Percentiles rank a stretch among this genome's conserved stretches.
Evolutionary conservation across 2,113 vertebrate genomes (phyloP).

Genomic region (Thinocorus orbignyianus): DNA sequence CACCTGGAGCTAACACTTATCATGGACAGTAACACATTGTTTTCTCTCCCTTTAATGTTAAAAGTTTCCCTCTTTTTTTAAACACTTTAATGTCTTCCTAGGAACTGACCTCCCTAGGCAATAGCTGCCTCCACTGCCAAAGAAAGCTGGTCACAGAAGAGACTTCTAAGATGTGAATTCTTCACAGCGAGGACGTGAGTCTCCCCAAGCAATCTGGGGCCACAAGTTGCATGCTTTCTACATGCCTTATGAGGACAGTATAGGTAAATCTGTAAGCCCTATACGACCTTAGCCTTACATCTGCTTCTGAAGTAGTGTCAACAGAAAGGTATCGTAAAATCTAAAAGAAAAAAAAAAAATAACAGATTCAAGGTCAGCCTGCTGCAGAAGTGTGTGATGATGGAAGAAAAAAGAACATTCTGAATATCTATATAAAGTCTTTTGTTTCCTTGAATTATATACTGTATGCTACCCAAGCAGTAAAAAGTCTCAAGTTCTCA

Average conservation of each 20-base stretch:
- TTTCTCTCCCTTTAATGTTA: background rate
- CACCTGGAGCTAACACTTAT: background rate
- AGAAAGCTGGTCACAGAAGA: background rate
- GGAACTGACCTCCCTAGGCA: background rate
- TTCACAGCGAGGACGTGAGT: background rate
- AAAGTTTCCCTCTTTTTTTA: background rate
- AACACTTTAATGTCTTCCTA: background rate
- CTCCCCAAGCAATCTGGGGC: background rate
- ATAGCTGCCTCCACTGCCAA: background rate
- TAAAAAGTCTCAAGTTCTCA: background rate
- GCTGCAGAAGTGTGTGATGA: background rate
- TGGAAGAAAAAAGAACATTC: background rate
- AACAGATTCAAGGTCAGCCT: background rate
- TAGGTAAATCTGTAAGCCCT: background rate
- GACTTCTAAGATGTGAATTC: background rate
- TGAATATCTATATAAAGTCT: background rate
- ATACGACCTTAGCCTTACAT: background rate
- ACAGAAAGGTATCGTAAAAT: background rate
- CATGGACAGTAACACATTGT: background rate
- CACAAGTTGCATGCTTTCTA: background rate
- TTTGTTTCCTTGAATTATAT: background rate
- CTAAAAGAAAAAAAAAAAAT: background rate
- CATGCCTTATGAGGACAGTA: background rate
- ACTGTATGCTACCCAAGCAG: background rate
- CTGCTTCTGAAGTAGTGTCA: background rate